A percentile compares a stretch with the other conserved stretches of the same genome.
These are phyloP conservation scores for Griposia aprilina DNA, from an alignment of 2,888 invertebrate species.

Conservation along the genomic window DNA sequence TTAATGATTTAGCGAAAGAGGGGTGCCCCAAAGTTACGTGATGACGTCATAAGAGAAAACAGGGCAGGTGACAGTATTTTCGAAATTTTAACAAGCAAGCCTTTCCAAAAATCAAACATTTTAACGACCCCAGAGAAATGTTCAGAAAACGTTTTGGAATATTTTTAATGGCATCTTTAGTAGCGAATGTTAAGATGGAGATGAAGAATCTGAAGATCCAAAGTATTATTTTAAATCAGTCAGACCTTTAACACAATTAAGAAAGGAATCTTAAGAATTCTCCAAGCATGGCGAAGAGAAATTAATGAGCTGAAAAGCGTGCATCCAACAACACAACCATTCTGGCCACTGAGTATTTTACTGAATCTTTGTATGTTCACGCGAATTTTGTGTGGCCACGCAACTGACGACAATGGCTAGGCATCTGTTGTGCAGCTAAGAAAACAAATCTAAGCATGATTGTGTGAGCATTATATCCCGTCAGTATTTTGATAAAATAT, in stretches of 20 bases:
- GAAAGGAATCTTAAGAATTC: conserved; percentile 4
- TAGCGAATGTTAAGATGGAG: background rate
- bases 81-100: background rate
- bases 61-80: conserved; percentile 12
- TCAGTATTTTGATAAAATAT: conserved; percentile 11
- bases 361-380: background rate
- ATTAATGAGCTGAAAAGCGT: conserved; percentile 45
- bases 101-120: background rate
- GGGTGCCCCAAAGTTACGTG: conserved; percentile 30
- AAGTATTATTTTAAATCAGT: background rate
- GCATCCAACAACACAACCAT: conserved; percentile 15
- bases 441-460: conserved; percentile 9
- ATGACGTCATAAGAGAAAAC: conserved; percentile 57
- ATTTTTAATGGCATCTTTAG: background rate
- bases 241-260: conserved; percentile 1
- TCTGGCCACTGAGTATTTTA: background rate
- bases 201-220: background rate
- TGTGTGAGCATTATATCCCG: background rate
- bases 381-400: background rate
- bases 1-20: conserved; percentile 48
- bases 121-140: background rate
- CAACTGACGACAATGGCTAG: background rate
- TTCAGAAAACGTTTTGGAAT: too few relatives aligned
- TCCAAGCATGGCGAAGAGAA: conserved; percentile 15
- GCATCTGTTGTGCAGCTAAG: background rate